Evolutionary conservation across 2,113 vertebrate genomes (phyloP), one percentile per base, ranked within the genome.

Genomic region (Cottus gobio): DNA sequence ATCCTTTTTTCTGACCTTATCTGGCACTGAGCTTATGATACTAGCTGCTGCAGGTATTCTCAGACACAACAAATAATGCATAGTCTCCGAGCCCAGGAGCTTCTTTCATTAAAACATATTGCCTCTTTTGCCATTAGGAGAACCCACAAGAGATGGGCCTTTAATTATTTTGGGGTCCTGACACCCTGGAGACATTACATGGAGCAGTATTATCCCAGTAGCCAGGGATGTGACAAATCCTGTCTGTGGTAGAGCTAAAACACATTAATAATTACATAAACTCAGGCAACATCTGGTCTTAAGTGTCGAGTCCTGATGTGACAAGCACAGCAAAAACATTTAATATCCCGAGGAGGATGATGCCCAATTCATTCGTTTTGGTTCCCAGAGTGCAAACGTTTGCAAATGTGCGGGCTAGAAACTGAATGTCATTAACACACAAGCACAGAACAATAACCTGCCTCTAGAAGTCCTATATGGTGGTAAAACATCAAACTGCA

Each of bases 401-500:
- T 37, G 20, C 15, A 31, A 11, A 26, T 4, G 1, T 2, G 2
- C 18, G 2, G 10, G 46, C 34, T 24, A 39, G 9, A 46, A 9
- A 24, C 18, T 34, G 31, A 36, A 56, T 26, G 10, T 9, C 44
- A 62, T 71, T 60, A 73, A 64, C 5, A 56, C n/a, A 12, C n/a
- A 34, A 60, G 36, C 52, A 16, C 30, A 62, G 54, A 64, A 61
- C 24, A 20, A 16, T 52, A 63, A 36, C 20, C 20, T 30, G 5
- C 18, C 12, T 34, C 8, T 44, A 75, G 62, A 64, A 71, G 61
- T 63, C 54, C 34, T 61, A 34, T 37, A 54, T 61, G 37, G 39
- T 42, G 28, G 60, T 56, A 77, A 69, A 85, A 77, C 26, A 18
- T 60, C 42, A 39, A 83, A 82, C 71, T 72, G 48, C 18, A 80